Evolutionary conservation across 2,888 invertebrate species (phyloP).

Genomic region (Gnatocerus cornutus): DNA sequence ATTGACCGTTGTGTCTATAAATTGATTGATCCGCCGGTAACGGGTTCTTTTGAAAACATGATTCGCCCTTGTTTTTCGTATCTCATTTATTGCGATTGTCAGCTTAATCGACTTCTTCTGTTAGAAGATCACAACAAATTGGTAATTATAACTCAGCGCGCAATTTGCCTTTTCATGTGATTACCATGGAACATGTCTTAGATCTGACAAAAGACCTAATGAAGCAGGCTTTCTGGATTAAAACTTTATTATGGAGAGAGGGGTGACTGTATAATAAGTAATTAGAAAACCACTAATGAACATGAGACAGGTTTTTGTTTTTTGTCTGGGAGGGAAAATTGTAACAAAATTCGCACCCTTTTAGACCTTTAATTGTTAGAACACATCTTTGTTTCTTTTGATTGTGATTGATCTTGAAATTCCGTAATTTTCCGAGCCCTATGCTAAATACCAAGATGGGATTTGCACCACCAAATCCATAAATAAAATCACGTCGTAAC

Average conservation of each 20-base stretch:
- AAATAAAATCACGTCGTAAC: no score
- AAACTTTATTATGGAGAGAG: conserved; percentile 38
- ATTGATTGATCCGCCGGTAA: no score
- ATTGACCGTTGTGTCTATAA: no score
- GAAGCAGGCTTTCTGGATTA: conserved; percentile 40
- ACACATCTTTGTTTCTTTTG: no score
- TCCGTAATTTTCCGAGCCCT: no score
- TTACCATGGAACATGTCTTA: conserved; percentile 42
- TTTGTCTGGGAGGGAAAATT: no score
- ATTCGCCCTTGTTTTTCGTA: conserved; percentile 16
- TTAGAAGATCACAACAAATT: conserved; percentile 34
- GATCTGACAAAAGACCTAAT: conserved; percentile 41
- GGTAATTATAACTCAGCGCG: conserved; percentile 41
- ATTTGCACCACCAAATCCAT: no score
- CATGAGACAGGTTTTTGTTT: conserved; percentile 18
- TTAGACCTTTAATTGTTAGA: no score
- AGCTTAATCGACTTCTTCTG: conserved; percentile 31
- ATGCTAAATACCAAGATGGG: no score
- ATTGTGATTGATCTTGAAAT: no score
- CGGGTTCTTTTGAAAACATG: background rate
- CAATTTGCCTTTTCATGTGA: conserved; percentile 46
- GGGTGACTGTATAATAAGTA: conserved; percentile 33
- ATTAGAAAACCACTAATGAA: conserved; percentile 45
- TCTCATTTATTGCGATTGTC: conserved; percentile 36
- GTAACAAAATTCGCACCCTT: no score